Evolutionary conservation across 2,113 vertebrate genomes (phyloP), one percentile per base, ranked within the genome.

Genomic region (Colinus virginianus): DNA sequence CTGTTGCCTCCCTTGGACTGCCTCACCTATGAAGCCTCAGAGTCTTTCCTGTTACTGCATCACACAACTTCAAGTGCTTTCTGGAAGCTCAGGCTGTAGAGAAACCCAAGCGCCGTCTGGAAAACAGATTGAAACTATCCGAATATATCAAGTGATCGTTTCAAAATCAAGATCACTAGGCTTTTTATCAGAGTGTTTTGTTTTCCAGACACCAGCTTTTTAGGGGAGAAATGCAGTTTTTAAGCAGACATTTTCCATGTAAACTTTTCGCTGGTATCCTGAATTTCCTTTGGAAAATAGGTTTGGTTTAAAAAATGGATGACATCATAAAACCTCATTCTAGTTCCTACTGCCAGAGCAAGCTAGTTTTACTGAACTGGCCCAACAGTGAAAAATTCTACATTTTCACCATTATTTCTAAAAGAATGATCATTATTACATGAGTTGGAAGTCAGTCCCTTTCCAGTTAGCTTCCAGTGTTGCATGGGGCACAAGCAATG

Each of bases 161-260:
- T 59, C 40, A 53, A 66, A 80, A 61, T 3, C 43, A 51, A 67
- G 80, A 80, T 48, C 4, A 64, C 62, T 56, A 53, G 10, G 11
- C 12, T 59, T 74, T 74, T 32, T 21, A 59, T 78, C 67, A 76
- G 45, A 61, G 59, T 75, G 32, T 32, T 61, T 56, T 25, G 3
- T 3, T 74, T 75, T 59, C 51, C 38, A 87, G 58, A 23, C 22
- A 38, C 5, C 53, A 58, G 0, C 4, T 13, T 49, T 55, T 70
- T 32, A 69, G 43, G 17, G 7, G 30, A 62, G 51, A 90, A 45
- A 0, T 0, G 1, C 1, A 6, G 2, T 32, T 76, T 76, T 81
- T 58, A 88, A 78, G 19, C 7, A 34, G 15, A 3, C 2, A 53
- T 7, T 79, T 90, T 59, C 28, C 66, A 32, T 70, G 26, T 88